Percentiles rank a stretch among this genome's conserved stretches.
phyloP scores from a whole-genome alignment of 2,888 invertebrate species.

The Cheilosia vulpina region DNA sequence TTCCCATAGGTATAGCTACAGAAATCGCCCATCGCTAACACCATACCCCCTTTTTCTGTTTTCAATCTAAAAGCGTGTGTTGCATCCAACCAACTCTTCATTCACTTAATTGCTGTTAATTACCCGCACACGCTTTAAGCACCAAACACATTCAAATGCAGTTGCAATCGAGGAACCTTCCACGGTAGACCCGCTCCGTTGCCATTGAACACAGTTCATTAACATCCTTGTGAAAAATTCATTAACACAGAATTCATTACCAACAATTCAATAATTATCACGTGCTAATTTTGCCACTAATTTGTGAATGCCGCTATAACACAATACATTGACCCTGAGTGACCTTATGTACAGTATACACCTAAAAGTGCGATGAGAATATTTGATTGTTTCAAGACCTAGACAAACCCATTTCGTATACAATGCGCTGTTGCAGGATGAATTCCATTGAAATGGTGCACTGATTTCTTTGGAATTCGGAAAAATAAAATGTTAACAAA shows the following conservation, averaged over 20 bases:
- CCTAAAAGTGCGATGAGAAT: slow-evolving; percentile 2
- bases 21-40: neutral
- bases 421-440: neutral
- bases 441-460: slow-evolving; percentile 36
- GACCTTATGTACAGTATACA: slow-evolving; percentile 6
- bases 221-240: slow-evolving; percentile 45
- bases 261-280: slow-evolving; percentile 47
- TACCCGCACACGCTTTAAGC: slow-evolving; percentile 20
- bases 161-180: slow-evolving; percentile 1
- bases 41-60: neutral
- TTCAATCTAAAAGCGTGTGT: neutral
- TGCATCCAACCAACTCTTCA: slow-evolving; percentile 19
- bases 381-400: slow-evolving; percentile 18
- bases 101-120: slow-evolving; percentile 35
- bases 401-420: neutral
- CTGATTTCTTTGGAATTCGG: slow-evolving; percentile 49
- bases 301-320: slow-evolving; percentile 20
- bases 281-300: slow-evolving; percentile 54
- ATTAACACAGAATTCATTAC: slow-evolving; percentile 30
- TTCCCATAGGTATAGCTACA: no score
- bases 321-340: slow-evolving; percentile 36
- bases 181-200: slow-evolving; percentile 12
- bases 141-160: neutral
- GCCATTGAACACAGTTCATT: slow-evolving; percentile 48
- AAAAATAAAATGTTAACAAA: slow-evolving; percentile 46